Conservation (phyloP, 2,888 invertebrate genomes). For the Myopa testacea region DNA sequence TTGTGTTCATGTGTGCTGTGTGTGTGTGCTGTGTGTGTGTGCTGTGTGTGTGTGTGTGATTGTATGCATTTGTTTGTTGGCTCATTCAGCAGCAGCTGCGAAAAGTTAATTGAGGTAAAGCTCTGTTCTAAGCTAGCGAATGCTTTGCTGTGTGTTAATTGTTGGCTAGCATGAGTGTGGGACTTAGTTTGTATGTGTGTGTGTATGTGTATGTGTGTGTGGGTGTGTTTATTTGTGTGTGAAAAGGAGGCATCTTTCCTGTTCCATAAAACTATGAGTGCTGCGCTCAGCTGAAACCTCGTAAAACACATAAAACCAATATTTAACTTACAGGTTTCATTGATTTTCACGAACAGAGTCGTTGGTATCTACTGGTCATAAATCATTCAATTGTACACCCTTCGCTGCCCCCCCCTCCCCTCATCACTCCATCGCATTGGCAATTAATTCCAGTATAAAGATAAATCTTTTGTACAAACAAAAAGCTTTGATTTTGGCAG, state of each 20-base stretch:
- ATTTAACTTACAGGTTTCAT: neutral
- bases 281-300: neutral
- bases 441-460: neutral
- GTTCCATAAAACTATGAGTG: neutral
- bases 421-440: neutral
- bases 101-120: slow-evolving; percentile 23
- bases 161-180: neutral
- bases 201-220: neutral
- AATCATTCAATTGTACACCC: neutral
- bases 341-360: neutral
- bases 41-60: too few species aligned
- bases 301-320: neutral
- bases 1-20: too few species aligned
- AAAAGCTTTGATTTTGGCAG: too few species aligned
- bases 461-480: slow-evolving; percentile 43
- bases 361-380: neutral
- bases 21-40: too few species aligned
- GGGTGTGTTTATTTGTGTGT: neutral
- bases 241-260: neutral
- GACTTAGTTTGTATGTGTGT: neutral
- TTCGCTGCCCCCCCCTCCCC: too few species aligned
- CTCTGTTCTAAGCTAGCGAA: slow-evolving; percentile 2
- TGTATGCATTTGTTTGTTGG: neutral
- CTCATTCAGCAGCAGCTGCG: slow-evolving; percentile 11
- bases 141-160: slow-evolving; percentile 13